A percentile compares a stretch with the other conserved stretches of the same genome.
Evolutionary conservation across 2,113 vertebrate species (phyloP).

Genomic region (Hystrix cristata): DNA sequence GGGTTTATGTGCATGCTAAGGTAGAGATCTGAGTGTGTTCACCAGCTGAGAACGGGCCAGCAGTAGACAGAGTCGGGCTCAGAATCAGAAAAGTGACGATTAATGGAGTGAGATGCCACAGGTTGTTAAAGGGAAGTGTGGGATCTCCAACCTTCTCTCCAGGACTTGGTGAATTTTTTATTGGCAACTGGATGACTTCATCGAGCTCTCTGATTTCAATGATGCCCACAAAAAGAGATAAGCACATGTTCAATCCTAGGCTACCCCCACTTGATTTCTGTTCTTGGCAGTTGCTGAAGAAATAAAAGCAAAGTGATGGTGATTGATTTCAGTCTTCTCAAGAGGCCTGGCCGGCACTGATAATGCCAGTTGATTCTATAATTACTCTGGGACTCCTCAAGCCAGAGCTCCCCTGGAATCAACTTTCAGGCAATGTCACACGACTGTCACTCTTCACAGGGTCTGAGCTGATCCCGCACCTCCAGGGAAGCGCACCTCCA

Average conservation of each 20-base stretch:
- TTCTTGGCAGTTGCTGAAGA: slow-evolving; percentile 53
- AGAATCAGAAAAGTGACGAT: background rate
- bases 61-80: background rate
- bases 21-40: background rate
- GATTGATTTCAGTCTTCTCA: slow-evolving; percentile 71
- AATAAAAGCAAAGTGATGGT: slow-evolving; percentile 74
- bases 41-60: background rate
- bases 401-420: background rate
- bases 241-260: slow-evolving; percentile 63
- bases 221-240: slow-evolving; percentile 66
- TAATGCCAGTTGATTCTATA: slow-evolving; percentile 44
- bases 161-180: slow-evolving; percentile 22
- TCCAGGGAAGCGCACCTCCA: background rate
- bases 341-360: slow-evolving; percentile 64
- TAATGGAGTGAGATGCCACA: background rate
- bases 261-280: slow-evolving; percentile 62
- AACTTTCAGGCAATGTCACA: background rate
- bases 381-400: slow-evolving; percentile 32
- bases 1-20: background rate
- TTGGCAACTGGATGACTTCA: slow-evolving; percentile 67
- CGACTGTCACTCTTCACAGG: background rate
- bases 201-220: slow-evolving; percentile 67
- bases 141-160: background rate
- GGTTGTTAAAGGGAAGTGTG: background rate
- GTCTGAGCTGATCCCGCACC: accelerated